Conservation (phyloP, 92 coral and sea anemone genomes). For the Porites evermanni region DNA sequence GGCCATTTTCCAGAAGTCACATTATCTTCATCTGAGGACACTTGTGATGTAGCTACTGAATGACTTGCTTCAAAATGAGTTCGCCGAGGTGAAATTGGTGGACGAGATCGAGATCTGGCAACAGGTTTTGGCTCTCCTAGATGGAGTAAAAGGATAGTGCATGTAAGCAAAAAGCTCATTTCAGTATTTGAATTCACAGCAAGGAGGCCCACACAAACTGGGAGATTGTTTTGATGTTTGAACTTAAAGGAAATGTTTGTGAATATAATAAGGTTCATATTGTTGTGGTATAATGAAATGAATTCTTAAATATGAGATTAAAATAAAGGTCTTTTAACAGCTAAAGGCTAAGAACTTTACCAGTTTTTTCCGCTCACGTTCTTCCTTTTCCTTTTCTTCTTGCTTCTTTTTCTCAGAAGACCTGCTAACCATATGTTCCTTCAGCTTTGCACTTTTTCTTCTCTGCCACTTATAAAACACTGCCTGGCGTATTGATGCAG, state of each 20-base stretch:
- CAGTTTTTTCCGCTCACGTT: slow-evolving; percentile 58
- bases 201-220: neutral
- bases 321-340: too few relatives aligned
- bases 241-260: too few relatives aligned
- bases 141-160: neutral
- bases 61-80: slow-evolving; percentile 21
- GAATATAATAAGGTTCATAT: too few relatives aligned
- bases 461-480: slow-evolving; percentile 86
- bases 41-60: slow-evolving; percentile 3
- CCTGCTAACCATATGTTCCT: slow-evolving; percentile 71
- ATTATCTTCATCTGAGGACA: slow-evolving; percentile 34
- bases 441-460: slow-evolving; percentile 71
- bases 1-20: neutral
- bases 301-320: too few relatives aligned
- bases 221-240: too few relatives aligned
- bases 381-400: slow-evolving; percentile 73
- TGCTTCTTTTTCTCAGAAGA: slow-evolving; percentile 75
- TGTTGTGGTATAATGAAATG: too few relatives aligned
- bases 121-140: slow-evolving; percentile 35
- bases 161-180: neutral
- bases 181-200: neutral
- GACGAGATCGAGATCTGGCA: slow-evolving; percentile 31
- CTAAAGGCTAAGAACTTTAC: slow-evolving; percentile 29
- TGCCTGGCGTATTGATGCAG: slow-evolving; percentile 78
- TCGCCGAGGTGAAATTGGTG: slow-evolving; percentile 18